Base-by-base conservation (phyloP, 2,797 vertebrate species). In the Rhadinocentrus ornatus region DNA sequence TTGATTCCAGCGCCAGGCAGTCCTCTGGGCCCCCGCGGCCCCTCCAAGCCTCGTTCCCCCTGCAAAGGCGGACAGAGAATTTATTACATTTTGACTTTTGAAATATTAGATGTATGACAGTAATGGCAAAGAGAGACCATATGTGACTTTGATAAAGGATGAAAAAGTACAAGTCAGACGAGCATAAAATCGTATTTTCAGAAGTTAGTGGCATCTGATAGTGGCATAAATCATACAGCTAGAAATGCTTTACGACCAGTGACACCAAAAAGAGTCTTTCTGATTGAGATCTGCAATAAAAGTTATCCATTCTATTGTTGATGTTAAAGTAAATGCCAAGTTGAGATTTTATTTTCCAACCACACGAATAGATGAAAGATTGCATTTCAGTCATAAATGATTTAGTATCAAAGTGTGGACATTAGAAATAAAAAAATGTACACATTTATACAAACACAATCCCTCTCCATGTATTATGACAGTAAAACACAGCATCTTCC, bases 11-110 rank as follows among this genome's bases (percentile, higher is more conserved):
- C 77, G 44, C 96, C 96, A 54, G 77, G 84, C 82, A 90, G 92
- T 80, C 96, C 96, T 89, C 91, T 91, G 81, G 92, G 82, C 70
- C 96, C 96, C 90, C 95, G 96, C 13, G 92, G 93, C 50, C 94
- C 96, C 58, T 96, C 96, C 89, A 95, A 93, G 65, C 96, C 95
- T 84, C 95, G 94, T 10, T 96, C 95, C 63, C 95, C 96, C 96
- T 96, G 83, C 41, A 78, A 76, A 82, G 16, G 84, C 15, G 87
- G 68, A 92, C 54, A 81, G 29, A 79, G 26, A 77, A 69, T 39
- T 63, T 70, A 66, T 48, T 70, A 55, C 57, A 34, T 68, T 75
- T 75, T 70, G 34, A 48, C 26, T 67, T 44, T 53, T 63, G 62
- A 71, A 69, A 68, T 18, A 66, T 46, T 10, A 75, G 6, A 68